Conservation (phyloP, 2,113 vertebrate genomes). For the Cyanocitta stelleri region DNA sequence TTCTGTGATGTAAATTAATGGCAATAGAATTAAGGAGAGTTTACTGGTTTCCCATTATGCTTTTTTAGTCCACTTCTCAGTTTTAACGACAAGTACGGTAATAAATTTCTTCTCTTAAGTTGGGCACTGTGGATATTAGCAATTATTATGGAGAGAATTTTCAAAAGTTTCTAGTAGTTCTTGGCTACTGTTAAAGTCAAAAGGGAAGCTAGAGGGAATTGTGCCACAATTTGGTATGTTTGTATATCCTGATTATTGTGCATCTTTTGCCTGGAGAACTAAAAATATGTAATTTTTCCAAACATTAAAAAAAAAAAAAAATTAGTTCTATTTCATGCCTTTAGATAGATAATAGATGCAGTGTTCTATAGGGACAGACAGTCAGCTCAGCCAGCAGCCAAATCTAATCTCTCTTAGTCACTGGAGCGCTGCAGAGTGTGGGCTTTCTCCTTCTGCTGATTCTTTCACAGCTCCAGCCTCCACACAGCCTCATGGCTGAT, state of each 20-base stretch:
- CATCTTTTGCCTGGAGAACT: neutral
- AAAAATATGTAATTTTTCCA: neutral
- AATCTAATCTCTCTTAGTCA: neutral
- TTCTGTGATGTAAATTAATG: neutral
- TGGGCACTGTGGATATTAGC: neutral
- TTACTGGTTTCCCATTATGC: neutral
- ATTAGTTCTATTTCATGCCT: neutral
- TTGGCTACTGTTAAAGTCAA: neutral
- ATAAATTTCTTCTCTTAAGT: neutral
- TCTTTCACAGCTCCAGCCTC: slow-evolving; percentile 38
- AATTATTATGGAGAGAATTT: neutral
- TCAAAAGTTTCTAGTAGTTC: neutral
- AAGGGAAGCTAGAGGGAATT: neutral
- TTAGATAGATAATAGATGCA: neutral
- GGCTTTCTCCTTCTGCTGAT: slow-evolving; percentile 32
- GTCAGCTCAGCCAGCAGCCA: neutral
- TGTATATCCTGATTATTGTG: neutral
- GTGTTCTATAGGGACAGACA: neutral
- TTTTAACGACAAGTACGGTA: neutral
- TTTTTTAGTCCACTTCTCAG: neutral
- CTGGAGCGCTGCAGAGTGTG: neutral
- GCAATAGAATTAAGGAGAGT: neutral
- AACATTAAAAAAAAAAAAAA: neutral
- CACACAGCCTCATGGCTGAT: neutral
- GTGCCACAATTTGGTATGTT: neutral